A percentile compares a stretch with the other conserved stretches of the same genome.
Evolutionary conservation across 2,113 vertebrate genomes (phyloP).

Genomic region (Echinops telfairi): DNA sequence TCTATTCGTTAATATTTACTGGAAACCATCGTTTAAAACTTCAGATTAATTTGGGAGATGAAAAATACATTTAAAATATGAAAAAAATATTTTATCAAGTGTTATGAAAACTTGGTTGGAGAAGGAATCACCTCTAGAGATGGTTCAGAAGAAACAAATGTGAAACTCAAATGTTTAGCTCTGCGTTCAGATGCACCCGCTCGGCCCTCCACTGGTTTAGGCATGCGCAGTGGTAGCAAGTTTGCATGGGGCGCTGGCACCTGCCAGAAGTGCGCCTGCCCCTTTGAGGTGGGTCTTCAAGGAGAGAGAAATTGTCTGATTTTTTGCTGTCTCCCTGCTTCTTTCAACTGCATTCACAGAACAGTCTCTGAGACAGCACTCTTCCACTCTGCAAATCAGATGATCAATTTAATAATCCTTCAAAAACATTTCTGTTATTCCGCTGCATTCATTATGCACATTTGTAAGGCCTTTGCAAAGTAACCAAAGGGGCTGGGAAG

Average conservation of each 20-base stretch:
- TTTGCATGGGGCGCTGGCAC: not conserved
- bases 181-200: not conserved
- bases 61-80: not conserved
- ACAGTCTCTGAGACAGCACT: not conserved
- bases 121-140: not conserved
- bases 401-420: slow-evolving; percentile 26
- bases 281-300: not conserved
- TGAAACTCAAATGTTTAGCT: not conserved
- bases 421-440: not conserved
- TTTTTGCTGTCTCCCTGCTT: not conserved
- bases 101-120: not conserved
- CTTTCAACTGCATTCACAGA: not conserved
- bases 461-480: not conserved
- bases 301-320: not conserved
- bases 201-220: too few relatives aligned
- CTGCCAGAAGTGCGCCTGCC: not conserved
- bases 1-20: slow-evolving; percentile 7
- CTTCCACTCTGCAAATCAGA: slow-evolving; percentile 2
- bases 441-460: not conserved
- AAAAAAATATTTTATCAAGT: not conserved
- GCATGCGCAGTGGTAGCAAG: not conserved
- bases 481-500: not conserved
- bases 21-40: not conserved
- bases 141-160: not conserved
- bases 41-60: not conserved